phyloP scores from a whole-genome alignment of 2,113 vertebrate species.

The Cyphomyrus discorhynchus region DNA sequence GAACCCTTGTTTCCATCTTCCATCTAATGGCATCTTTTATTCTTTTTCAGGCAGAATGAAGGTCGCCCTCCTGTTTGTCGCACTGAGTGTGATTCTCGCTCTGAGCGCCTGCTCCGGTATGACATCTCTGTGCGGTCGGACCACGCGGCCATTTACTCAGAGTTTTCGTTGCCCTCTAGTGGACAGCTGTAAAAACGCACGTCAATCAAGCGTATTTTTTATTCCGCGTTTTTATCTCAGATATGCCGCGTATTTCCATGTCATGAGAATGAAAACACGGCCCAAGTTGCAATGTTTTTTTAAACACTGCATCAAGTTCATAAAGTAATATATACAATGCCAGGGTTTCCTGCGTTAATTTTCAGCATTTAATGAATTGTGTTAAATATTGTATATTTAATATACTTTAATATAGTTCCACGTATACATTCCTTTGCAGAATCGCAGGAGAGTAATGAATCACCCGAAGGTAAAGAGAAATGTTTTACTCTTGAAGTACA shows the following conservation, averaged over 20 bases:
- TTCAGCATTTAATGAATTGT: background rate
- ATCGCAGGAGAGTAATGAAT: constrained; percentile 64
- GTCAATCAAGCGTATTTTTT: background rate
- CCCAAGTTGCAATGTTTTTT: background rate
- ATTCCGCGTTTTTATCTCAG: background rate
- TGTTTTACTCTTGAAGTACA: background rate
- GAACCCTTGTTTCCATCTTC: background rate
- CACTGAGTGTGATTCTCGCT: constrained; percentile 42
- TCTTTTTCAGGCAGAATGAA: constrained; percentile 39
- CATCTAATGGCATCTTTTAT: background rate
- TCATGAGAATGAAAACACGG: background rate
- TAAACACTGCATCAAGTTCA: background rate
- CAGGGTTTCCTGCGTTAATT: background rate
- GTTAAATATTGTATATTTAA: background rate
- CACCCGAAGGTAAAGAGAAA: constrained; percentile 52
- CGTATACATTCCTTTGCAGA: constrained; percentile 42
- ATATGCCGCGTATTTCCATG: background rate
- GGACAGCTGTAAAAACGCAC: background rate
- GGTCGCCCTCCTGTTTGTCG: constrained; percentile 42
- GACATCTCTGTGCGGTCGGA: background rate
- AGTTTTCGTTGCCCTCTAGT: constrained; percentile 4
- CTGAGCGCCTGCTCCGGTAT: constrained; percentile 51
- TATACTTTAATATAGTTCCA: background rate
- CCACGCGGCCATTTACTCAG: background rate
- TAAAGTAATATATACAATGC: background rate